phyloP scores from a whole-genome alignment of 2,113 vertebrate genomes.

The Ameiurus melas region DNA sequence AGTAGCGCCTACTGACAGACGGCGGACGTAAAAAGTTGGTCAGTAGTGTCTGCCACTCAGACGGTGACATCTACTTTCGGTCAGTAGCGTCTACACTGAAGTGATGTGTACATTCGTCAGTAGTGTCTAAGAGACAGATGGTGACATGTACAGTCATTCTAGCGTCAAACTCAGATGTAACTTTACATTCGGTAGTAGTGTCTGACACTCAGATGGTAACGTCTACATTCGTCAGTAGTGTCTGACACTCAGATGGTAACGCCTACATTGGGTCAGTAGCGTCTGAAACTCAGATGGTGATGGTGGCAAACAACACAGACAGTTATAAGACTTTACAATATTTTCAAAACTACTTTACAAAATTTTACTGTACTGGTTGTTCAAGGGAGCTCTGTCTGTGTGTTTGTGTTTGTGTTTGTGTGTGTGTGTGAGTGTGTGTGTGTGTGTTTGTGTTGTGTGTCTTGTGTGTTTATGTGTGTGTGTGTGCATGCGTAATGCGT shows the following conservation, averaged over 20 bases:
- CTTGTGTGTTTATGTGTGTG: too few species aligned
- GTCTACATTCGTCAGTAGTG: neutral
- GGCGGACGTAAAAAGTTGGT: too few species aligned
- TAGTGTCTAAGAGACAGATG: neutral
- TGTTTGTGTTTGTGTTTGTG: too few species aligned
- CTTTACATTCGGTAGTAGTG: neutral
- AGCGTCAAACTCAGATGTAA: neutral
- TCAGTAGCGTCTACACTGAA: neutral
- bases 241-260: neutral
- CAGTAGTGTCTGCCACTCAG: neutral
- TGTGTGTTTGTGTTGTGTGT: neutral
- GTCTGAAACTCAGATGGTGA: too few species aligned
- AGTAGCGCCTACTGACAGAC: too few species aligned
- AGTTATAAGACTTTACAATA: too few species aligned
- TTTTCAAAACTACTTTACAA: too few species aligned
- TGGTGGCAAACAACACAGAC: neutral
- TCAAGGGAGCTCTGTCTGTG: too few species aligned
- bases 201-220: neutral
- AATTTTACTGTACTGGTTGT: neutral
- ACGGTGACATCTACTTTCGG: rapidly evolving
- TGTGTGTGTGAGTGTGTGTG: too few species aligned
- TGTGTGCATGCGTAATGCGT: too few species aligned
- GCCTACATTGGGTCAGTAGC: neutral
- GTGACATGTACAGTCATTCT: neutral
- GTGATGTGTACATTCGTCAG: neutral